Conservation (phyloP, 2,113 vertebrate species). For the Brachypodius melanocephalos region DNA sequence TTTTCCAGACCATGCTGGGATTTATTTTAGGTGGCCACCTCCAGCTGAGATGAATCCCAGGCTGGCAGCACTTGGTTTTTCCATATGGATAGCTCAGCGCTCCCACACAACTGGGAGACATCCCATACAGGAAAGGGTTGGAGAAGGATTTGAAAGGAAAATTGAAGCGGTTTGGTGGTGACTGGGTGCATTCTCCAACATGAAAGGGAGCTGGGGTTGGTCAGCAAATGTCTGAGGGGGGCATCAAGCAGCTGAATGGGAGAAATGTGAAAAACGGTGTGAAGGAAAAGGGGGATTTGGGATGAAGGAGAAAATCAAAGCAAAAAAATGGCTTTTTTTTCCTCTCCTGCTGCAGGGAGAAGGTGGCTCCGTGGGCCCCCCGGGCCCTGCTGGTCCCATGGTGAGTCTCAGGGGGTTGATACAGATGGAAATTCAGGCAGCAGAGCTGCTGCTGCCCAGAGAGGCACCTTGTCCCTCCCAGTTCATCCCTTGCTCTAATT, state of each 20-base stretch:
- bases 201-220: not conserved
- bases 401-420: constrained; percentile 62
- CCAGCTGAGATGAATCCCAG: not conserved
- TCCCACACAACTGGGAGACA: not conserved
- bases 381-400: constrained; percentile 72
- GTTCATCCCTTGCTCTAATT: not conserved
- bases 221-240: accelerated
- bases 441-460: not conserved
- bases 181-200: not conserved
- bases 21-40: not conserved
- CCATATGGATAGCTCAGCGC: not conserved
- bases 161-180: not conserved
- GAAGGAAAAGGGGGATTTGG: not conserved
- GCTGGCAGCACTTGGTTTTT: not conserved
- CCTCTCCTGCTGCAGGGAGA: constrained; percentile 75
- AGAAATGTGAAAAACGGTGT: not conserved
- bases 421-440: not conserved
- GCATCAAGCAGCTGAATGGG: not conserved
- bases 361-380: constrained; percentile 72
- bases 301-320: not conserved
- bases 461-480: accelerated
- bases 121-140: not conserved
- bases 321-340: not conserved
- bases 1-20: accelerated
- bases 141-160: not conserved